Base-by-base conservation (phyloP, 1,140 invertebrate species). In the Globodera rostochiensis region DNA sequence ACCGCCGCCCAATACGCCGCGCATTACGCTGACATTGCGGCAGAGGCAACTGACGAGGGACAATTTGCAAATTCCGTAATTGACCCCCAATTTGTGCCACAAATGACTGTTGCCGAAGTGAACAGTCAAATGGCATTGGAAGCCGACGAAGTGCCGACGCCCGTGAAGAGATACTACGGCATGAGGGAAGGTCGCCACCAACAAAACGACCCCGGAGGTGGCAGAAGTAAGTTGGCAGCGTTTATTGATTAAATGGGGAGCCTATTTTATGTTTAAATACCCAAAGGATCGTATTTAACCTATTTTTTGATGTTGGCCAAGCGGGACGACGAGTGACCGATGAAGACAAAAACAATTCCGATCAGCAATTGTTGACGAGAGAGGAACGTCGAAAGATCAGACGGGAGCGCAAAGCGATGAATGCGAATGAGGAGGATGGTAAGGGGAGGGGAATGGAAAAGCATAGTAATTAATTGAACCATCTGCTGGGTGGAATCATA, bases 1-100 rank as follows among this genome's bases (percentile, higher is more conserved):
- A 87, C 88, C 21, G 15, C 90, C 45, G 84, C 83, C 73, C 89
- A 90, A 70, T 90, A 90, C 67, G 75, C 45, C 74, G 85, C 86
- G 45, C 80, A 81, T 9, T 81, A 82, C 21, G 73, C 36, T 19
- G 79, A 73, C 80, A 81, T 76, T 53, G 80, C 67, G 19, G 53
- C n/a, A n/a, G 47, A 73, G 49, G 50, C 50, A 7, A 25, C 71
- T 3, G n/a, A 49, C 15, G 36, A 77, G 67, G 67, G 47, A 67
- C 76, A 77, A 5, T 77, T 36, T 77, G 67, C 67, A 25, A 80
- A 75, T 47, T 3, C 67, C 67, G 67, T 45, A n/a, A 69, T 69
- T 69, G 67, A 69, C 67, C n/a, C 67, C 8, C 7, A 7, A 9
- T 49, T 71, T 46, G 70, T 49, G 70, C 45, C 9, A 1, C 73